Base-by-base conservation (phyloP, 1,140 invertebrate genomes). In the Battus philenor region DNA sequence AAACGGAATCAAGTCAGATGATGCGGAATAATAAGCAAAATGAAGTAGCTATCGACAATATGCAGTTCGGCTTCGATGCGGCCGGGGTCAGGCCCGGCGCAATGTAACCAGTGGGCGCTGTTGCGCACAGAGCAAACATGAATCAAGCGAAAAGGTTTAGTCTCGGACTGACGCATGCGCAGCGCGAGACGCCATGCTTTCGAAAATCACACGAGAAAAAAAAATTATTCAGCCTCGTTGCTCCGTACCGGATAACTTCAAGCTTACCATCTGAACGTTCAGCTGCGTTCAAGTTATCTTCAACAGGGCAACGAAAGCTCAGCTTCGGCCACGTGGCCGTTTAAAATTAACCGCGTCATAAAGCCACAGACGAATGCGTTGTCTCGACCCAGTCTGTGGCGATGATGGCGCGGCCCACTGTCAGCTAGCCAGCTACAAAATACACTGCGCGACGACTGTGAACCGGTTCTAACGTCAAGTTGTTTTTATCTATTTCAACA, bases 1-100 rank as follows among this genome's bases (percentile, higher is more conserved):
- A 75, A 67, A 55, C 58, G 68, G 64, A 54, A 57, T 62, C 61
- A 65, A 71, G 71, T 77, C 73, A 79, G 73, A 76, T 57, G 61
- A 63, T 63, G 55, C 39, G 53, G 52, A 58, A 62, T 52, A 47
- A 20, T 33, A 62, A 63, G 62, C 61, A 75, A 64, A 56, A 68
- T 53, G 58, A 57, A 59, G 59, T 73, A 78, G 76, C 76, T 77
- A 65, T 54, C 49, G 63, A 55, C 27, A 54, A 64, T 68, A 67
- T 52, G 27, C 22, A 39, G 29, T 41, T 65, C 64, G 63, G 73
- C 72, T 73, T 73, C 61, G 68, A 69, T 55, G 47, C 61, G 57
- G 62, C 60, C 56, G 46, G 61, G 55, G 51, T 61, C 47, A 54
- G 50, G 44, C 45, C 59, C 3, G 7, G 8, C 54, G 61, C 59